These are phyloP conservation scores for Drosophila mulleri DNA, from an alignment of 2,888 invertebrate species.

Conservation along the genomic window DNA sequence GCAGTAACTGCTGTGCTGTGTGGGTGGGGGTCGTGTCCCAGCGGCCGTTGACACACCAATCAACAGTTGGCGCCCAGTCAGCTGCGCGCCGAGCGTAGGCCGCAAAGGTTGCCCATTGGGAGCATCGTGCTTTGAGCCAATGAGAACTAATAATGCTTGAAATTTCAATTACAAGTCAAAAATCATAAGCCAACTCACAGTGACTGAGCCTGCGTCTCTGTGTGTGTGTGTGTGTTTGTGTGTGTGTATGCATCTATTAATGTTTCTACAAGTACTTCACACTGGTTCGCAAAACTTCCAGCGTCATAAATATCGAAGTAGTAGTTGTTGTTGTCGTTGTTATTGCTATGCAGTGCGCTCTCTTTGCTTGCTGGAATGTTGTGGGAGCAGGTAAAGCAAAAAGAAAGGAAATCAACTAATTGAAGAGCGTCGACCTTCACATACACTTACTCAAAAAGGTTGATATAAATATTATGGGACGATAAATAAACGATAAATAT, in stretches of 20 bases:
- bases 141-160: slow-evolving; percentile 72
- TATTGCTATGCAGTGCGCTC: slow-evolving; percentile 41
- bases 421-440: neutral
- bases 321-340: slow-evolving; percentile 33
- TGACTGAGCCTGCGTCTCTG: slow-evolving; percentile 11
- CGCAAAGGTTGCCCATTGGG: neutral
- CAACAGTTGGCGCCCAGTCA: slow-evolving; percentile 54
- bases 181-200: slow-evolving; percentile 50
- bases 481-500: too few species aligned
- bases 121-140: slow-evolving; percentile 14
- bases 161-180: slow-evolving; percentile 74
- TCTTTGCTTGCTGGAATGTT: slow-evolving; percentile 64
- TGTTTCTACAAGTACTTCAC: slow-evolving; percentile 23
- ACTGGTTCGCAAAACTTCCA: slow-evolving; percentile 42
- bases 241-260: slow-evolving; percentile 16
- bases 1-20: neutral
- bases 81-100: slow-evolving; percentile 19
- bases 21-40: slow-evolving; percentile 1
- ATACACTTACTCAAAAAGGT: neutral
- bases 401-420: slow-evolving; percentile 6
- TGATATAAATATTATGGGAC: too few species aligned
- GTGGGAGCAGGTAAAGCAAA: slow-evolving; percentile 65
- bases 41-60: slow-evolving; percentile 34
- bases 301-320: slow-evolving; percentile 43
- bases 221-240: slow-evolving; percentile 13